Evolutionary conservation across 2,113 vertebrate species (phyloP).

Genomic region (Setophaga kirtlandii): DNA sequence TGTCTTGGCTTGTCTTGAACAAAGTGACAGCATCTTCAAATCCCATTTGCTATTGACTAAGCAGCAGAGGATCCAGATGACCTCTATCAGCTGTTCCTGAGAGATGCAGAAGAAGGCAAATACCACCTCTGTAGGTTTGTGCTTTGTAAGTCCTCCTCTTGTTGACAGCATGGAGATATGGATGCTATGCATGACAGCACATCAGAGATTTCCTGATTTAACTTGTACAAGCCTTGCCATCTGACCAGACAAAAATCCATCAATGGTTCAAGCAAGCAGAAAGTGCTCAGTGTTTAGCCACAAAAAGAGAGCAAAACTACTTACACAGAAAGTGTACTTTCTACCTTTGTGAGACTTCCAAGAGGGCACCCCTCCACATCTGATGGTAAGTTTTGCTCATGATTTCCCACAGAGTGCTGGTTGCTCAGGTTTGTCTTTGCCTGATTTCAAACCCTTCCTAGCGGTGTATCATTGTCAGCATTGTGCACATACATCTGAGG

Average conservation of each 20-base stretch:
- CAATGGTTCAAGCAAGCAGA: not conserved
- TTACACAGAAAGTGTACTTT: not conserved
- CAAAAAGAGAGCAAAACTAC: not conserved
- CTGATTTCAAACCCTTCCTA: not conserved
- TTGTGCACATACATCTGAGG: not conserved
- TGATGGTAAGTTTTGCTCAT: not conserved
- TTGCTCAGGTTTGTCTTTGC: not conserved
- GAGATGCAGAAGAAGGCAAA: not conserved
- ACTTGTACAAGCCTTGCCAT: not conserved
- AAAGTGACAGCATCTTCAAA: not conserved
- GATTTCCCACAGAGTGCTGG: not conserved
- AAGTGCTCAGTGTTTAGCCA: not conserved
- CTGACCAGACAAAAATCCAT: not conserved
- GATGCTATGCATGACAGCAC: not conserved
- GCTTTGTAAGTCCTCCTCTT: not conserved
- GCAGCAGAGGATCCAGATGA: not conserved
- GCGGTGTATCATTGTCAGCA: accelerated
- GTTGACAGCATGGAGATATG: accelerated
- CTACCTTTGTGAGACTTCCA: not conserved
- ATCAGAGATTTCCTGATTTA: not conserved
- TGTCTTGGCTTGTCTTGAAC: not conserved
- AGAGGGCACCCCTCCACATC: not conserved
- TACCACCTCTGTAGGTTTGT: not conserved
- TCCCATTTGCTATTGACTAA: not conserved
- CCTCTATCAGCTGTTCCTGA: not conserved